Conservation (phyloP, 2,113 vertebrate genomes). For the Loxodonta africana region DNA sequence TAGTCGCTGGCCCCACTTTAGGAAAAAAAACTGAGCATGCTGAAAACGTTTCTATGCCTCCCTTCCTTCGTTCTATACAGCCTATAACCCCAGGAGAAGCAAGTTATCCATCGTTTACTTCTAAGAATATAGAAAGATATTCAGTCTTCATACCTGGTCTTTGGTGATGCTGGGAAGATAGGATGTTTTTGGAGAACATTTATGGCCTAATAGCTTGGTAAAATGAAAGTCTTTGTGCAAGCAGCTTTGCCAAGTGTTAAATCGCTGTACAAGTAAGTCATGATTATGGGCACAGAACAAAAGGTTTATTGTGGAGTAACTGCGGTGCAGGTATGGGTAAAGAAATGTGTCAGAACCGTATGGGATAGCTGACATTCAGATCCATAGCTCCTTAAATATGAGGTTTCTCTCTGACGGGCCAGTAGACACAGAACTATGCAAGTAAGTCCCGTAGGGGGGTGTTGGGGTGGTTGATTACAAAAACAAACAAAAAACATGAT, state of each 20-base stretch:
- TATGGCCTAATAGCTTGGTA: slow-evolving; percentile 1
- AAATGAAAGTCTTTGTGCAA: slow-evolving; percentile 22
- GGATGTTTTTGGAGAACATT: not conserved
- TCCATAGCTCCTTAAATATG: not conserved
- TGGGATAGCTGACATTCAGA: not conserved
- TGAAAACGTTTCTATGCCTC: not conserved
- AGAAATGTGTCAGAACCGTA: not conserved
- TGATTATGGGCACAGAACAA: not conserved
- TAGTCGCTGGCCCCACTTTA: not conserved
- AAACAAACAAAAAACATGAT: too few species aligned
- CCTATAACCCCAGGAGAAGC: not conserved
- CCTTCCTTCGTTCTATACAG: not conserved
- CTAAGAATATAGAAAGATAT: not conserved
- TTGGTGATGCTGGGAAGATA: not conserved
- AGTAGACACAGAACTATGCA: not conserved
- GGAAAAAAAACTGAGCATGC: not conserved
- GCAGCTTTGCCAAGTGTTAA: not conserved
- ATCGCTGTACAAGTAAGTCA: not conserved
- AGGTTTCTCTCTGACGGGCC: not conserved
- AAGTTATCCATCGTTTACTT: not conserved
- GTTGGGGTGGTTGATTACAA: not conserved
- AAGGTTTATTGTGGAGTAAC: slow-evolving; percentile 20
- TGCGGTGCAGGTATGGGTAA: not conserved
- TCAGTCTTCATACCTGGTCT: not conserved
- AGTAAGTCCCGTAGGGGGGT: not conserved